Evolutionary conservation across 2,113 vertebrate genomes (phyloP), one percentile per base, ranked within the genome.

Genomic region (Riparia riparia): DNA sequence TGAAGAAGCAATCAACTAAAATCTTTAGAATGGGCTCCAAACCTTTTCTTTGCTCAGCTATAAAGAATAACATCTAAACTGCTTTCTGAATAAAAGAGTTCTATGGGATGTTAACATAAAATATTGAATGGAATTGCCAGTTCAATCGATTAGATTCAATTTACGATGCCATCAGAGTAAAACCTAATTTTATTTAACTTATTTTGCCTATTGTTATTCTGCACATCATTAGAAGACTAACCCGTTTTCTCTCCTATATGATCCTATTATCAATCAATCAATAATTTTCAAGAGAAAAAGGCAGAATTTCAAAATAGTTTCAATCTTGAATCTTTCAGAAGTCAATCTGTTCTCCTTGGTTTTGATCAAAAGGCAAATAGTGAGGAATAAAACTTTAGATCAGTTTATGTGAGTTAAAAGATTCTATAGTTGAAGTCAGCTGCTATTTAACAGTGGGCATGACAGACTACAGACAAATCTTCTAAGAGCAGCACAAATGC

Each of bases 51-150:
- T 85, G 20, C 16, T 82, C 91, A 89, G 58, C 22, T 95, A 53
- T 51, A 86, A 85, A 89, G 47, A 73, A 86, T 51, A 91, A 31
- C 25, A 86, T 68, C 77, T 45, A 77, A 92, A 83, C 58, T 65
- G 34, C 56, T 74, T 95, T 93, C 65, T 96, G 72, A 64, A 92
- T 96, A 81, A 95, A 91, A 57, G 29, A 92, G 8, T 95, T 93
- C 81, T 90, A 72, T 60, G 68, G 69, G 42, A 94, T 41, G n/a
- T 84, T 97, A 97, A 96, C 50, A 92, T 74, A 95, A 95, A 69
- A 84, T 65, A 66, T 91, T 93, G 51, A 97, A 82, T 95, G 47
- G 49, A 96, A 91, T 92, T 96, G 68, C 84, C 56, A 94, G 65
- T 66, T 92, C 74, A 69, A 94, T 93, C 7, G 58, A 93, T 95